Conservation (phyloP, 2,113 vertebrate species). For the Papio anubis region DNA sequence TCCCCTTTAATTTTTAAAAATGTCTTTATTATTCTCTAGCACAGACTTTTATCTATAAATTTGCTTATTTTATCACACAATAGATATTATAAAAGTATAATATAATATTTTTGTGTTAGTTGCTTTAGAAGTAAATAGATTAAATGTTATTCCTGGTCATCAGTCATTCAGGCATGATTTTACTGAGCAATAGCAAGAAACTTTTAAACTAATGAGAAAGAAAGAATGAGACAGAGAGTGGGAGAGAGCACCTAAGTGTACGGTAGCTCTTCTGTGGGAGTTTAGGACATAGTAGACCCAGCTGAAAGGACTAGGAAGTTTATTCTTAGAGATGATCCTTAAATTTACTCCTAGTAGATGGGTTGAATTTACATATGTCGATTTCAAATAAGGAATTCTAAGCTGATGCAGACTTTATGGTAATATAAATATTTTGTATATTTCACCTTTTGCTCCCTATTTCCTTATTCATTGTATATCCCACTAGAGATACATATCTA, state of each 20-base stretch:
- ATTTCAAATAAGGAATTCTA: background rate
- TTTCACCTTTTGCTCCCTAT: background rate
- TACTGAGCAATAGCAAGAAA: background rate
- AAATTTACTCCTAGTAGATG: background rate
- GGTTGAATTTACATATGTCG: background rate
- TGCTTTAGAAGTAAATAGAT: background rate
- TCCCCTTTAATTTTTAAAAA: background rate
- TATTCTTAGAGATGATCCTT: background rate
- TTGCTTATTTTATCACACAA: background rate
- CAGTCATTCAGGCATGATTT: background rate
- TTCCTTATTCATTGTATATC: background rate
- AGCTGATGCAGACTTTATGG: background rate
- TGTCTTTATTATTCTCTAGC: background rate
- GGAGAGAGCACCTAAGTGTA: background rate
- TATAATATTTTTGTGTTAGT: background rate
- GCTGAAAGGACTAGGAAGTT: background rate
- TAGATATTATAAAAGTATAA: background rate
- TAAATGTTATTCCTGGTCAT: background rate
- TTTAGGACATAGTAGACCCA: background rate
- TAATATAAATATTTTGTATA: background rate
- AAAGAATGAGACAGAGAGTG: background rate
- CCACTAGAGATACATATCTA: background rate
- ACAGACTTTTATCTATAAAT: background rate
- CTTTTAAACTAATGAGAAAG: background rate
- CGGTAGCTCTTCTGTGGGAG: background rate